phyloP scores from a whole-genome alignment of 2,113 vertebrate species.

The Aegotheles bennettii region DNA sequence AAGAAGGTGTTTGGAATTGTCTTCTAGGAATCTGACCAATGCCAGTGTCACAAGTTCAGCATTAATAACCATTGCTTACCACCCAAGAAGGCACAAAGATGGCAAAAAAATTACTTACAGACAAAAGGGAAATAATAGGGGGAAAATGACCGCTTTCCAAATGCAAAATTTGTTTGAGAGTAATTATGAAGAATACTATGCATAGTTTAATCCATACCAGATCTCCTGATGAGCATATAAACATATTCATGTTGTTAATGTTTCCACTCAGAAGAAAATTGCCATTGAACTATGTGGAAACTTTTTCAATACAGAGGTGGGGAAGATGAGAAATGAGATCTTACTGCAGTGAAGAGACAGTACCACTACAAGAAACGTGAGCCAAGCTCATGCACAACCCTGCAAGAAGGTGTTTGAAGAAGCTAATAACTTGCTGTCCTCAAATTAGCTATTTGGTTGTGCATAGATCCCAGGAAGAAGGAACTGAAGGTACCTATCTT shows the following conservation, averaged over 20 bases:
- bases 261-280: background rate
- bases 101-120: background rate
- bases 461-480: background rate
- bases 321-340: background rate
- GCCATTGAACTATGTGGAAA: background rate
- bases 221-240: background rate
- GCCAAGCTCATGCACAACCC: background rate
- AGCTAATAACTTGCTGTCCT: background rate
- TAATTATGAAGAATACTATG: background rate
- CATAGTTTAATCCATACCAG: background rate
- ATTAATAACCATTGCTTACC: background rate
- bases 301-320: background rate
- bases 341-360: background rate
- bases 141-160: background rate
- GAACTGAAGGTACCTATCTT: background rate
- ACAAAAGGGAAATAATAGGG: background rate
- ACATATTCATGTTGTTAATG: background rate
- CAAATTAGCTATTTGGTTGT: background rate
- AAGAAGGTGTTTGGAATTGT: slow-evolving; percentile 1
- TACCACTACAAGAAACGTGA: fast-evolving
- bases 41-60: background rate
- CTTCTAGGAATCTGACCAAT: background rate
- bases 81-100: slow-evolving; percentile 1
- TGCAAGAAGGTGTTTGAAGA: background rate
- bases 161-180: background rate